These are phyloP conservation scores for Calonectris borealis DNA, from an alignment of 2,113 vertebrate species.

Conservation along the genomic window DNA sequence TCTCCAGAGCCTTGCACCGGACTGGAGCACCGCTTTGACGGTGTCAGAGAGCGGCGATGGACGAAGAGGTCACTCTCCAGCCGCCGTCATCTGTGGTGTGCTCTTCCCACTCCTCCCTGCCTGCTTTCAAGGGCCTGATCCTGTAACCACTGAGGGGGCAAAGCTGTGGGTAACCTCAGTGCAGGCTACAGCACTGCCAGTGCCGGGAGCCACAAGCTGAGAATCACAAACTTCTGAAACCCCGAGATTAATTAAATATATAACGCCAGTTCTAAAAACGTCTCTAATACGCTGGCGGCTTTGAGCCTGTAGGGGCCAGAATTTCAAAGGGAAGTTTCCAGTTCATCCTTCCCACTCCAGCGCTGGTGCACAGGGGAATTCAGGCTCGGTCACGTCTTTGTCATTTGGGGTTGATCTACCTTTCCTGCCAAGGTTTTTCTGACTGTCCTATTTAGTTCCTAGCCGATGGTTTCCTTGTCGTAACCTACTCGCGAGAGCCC, in stretches of 20 bases:
- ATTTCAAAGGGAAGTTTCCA: background rate
- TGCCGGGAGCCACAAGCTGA: background rate
- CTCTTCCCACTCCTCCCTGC: background rate
- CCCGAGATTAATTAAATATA: background rate
- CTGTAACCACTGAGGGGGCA: background rate
- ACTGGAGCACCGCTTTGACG: background rate
- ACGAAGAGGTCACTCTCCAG: background rate
- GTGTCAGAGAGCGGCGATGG: rapidly evolving
- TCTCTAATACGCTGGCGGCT: background rate
- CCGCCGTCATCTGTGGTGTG: background rate
- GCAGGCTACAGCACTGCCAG: background rate
- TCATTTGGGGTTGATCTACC: background rate
- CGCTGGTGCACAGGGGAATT: background rate
- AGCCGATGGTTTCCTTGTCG: background rate
- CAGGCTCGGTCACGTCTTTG: rapidly evolving
- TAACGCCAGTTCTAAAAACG: background rate
- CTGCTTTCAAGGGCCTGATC: background rate
- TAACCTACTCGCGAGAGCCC: background rate
- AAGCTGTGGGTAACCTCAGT: background rate
- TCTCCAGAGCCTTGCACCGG: background rate
- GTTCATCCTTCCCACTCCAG: background rate
- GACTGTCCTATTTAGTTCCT: background rate
- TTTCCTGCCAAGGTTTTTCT: background rate
- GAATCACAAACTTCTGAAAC: background rate
- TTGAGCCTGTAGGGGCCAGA: slow-evolving; percentile 31